Evolutionary conservation across 2,113 vertebrate species (phyloP).

Genomic region (Theristicus caerulescens): DNA sequence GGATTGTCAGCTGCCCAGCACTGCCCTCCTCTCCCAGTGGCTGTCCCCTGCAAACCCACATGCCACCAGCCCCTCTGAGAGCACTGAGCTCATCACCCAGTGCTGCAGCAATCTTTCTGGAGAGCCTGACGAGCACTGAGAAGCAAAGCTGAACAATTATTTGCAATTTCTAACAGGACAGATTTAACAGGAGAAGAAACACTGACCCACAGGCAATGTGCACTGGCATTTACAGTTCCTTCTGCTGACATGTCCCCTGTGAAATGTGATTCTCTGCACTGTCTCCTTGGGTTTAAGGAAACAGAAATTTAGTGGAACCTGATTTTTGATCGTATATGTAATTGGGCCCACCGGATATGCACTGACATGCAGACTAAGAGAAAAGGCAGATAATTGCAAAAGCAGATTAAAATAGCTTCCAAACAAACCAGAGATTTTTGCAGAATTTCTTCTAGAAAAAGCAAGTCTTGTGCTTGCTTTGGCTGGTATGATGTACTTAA

Average conservation of each 20-base stretch:
- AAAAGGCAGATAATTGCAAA: neutral
- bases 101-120: neutral
- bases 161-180: neutral
- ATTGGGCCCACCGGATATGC: neutral
- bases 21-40: neutral
- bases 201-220: neutral
- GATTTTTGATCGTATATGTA: neutral
- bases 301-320: neutral
- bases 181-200: neutral
- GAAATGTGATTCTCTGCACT: neutral
- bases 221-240: neutral
- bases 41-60: neutral
- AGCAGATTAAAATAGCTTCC: neutral
- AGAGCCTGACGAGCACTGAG: accelerated
- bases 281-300: neutral
- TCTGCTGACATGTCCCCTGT: neutral
- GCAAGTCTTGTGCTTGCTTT: neutral
- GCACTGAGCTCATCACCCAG: accelerated
- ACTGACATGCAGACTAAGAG: neutral
- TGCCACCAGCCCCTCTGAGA: neutral
- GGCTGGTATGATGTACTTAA: neutral
- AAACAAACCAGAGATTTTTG: neutral
- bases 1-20: neutral
- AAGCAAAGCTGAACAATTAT: neutral
- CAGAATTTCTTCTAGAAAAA: neutral